Evolutionary conservation across 1,140 invertebrate species (phyloP).

Genomic region (Lepidurus couesii): DNA sequence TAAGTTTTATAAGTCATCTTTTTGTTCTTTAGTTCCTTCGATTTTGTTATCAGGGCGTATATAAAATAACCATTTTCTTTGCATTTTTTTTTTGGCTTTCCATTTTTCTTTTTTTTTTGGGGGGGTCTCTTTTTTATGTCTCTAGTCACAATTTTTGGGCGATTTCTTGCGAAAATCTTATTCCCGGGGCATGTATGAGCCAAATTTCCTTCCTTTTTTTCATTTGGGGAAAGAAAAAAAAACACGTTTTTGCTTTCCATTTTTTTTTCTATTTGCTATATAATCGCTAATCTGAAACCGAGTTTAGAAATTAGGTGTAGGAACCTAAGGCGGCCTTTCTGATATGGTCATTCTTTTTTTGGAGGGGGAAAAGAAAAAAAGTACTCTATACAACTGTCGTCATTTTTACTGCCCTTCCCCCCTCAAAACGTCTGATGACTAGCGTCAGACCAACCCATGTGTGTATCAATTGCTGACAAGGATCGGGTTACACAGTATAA

Average conservation of each 20-base stretch:
- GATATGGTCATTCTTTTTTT: neutral
- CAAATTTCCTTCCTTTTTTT: neutral
- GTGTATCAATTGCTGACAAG: neutral
- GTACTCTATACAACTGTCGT: neutral
- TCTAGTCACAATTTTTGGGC: conserved; percentile 8
- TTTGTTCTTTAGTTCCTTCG: neutral
- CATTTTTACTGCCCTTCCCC: conserved; percentile 18
- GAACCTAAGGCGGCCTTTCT: conserved; percentile 7
- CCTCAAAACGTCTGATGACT: neutral
- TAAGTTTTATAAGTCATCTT: neutral
- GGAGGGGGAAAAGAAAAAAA: neutral
- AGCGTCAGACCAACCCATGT: neutral
- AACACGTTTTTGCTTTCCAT: neutral
- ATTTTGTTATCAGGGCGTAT: neutral
- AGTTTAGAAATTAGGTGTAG: neutral
- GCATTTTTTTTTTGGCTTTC: neutral
- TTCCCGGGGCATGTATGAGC: neutral
- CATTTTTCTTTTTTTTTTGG: neutral
- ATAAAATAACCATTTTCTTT: neutral
- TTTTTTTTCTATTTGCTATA: neutral
- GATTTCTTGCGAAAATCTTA: neutral
- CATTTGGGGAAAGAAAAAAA: neutral
- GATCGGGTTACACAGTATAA: neutral
- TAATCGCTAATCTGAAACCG: neutral
- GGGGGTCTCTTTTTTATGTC: neutral